Conservation (phyloP, 2,888 invertebrate genomes). For the Furcula furcula region DNA sequence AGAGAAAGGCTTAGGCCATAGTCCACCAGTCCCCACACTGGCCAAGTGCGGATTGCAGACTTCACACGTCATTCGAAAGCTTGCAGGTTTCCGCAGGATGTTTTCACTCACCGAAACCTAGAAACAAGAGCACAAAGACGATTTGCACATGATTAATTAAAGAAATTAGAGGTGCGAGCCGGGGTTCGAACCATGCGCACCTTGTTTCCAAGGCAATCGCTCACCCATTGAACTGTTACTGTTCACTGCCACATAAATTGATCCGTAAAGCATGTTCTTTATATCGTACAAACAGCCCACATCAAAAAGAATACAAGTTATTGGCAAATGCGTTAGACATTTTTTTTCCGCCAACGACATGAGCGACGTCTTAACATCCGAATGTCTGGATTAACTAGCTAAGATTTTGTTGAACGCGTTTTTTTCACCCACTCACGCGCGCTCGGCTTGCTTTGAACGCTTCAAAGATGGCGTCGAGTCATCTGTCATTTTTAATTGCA, state of each 20-base stretch:
- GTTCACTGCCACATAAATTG: neutral
- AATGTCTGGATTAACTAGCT: slow-evolving; percentile 54
- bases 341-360: slow-evolving; percentile 29
- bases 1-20: too few species aligned
- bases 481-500: slow-evolving; percentile 81
- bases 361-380: slow-evolving; percentile 52
- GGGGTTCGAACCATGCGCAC: too few species aligned
- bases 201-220: too few species aligned
- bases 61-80: too few species aligned
- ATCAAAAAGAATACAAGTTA: slow-evolving; percentile 22
- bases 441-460: slow-evolving; percentile 57
- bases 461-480: slow-evolving; percentile 65
- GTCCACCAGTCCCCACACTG: too few species aligned
- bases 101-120: too few species aligned
- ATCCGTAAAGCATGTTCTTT: neutral
- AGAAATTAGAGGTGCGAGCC: too few species aligned
- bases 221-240: too few species aligned
- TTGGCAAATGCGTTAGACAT: slow-evolving; percentile 17
- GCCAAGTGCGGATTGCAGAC: too few species aligned
- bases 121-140: too few species aligned
- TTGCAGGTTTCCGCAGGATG: too few species aligned
- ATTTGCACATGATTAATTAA: too few species aligned
- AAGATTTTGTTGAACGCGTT: slow-evolving; percentile 60
- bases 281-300: slow-evolving; percentile 5
- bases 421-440: slow-evolving; percentile 34